Evolutionary conservation across 37 sponge, comb jelly and placozoan species (phyloP).

Genomic region (Crambe crambe): DNA sequence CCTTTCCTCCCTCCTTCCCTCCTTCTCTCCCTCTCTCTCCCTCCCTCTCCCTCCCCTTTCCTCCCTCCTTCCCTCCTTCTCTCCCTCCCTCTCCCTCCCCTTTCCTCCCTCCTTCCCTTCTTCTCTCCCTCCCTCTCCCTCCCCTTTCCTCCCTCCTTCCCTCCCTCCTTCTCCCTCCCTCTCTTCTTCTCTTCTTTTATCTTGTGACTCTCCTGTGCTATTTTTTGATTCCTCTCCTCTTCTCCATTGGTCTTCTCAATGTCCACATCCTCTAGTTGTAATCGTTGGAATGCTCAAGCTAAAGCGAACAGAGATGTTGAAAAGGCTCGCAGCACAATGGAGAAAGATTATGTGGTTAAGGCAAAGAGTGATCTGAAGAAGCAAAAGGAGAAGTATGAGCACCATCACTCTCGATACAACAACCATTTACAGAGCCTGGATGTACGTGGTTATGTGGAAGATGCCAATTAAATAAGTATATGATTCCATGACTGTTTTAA

Average conservation of each 20-base stretch:
- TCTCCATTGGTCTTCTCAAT: background rate
- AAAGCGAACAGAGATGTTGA: slow-evolving; percentile 36
- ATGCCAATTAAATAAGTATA: no score
- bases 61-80: no score
- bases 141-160: no score
- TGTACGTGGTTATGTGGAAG: no score
- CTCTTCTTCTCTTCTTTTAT: background rate
- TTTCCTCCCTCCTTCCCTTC: background rate
- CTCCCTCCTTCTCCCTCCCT: background rate
- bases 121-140: no score
- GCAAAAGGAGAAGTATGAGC: slow-evolving; percentile 29
- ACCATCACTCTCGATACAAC: slow-evolving; percentile 44
- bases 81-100: background rate
- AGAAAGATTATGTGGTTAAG: slow-evolving; percentile 13
- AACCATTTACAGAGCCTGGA: slow-evolving; percentile 58
- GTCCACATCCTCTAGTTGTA: slow-evolving; percentile 47
- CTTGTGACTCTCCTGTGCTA: background rate
- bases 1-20: background rate
- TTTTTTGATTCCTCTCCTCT: background rate
- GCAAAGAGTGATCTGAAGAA: slow-evolving; percentile 5
- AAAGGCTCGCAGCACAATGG: slow-evolving; percentile 35
- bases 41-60: no score
- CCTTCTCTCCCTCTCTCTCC: no score
- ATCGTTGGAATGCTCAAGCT: slow-evolving; percentile 48
- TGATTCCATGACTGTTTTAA: no score